Evolutionary conservation across 2,113 vertebrate species (phyloP).

Genomic region (Lathamus discolor): DNA sequence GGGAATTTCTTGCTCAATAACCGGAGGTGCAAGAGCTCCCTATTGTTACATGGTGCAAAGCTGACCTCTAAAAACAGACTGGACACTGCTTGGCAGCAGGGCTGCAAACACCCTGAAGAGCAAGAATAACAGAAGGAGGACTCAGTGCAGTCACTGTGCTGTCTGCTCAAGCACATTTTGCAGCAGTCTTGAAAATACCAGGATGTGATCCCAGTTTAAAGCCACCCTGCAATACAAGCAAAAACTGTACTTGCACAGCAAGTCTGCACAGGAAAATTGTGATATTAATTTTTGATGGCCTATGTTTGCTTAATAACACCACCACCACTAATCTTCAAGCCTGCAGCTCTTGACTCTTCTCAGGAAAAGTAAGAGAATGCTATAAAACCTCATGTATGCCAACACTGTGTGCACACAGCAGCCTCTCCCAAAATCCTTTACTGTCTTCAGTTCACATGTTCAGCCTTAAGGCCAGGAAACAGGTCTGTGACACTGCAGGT

Average conservation of each 20-base stretch:
- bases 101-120: neutral
- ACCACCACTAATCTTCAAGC: neutral
- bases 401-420: neutral
- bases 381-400: neutral
- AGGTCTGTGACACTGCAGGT: neutral
- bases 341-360: neutral
- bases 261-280: neutral
- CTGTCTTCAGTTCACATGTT: neutral
- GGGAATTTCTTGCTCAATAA: neutral
- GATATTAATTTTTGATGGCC: neutral
- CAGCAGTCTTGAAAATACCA: neutral
- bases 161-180: neutral
- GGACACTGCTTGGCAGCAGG: neutral
- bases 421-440: neutral
- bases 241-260: neutral
- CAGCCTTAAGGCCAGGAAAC: neutral
- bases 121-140: neutral
- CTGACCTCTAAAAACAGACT: neutral
- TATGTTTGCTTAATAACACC: neutral
- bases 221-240: neutral
- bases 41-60: rapidly evolving
- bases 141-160: neutral
- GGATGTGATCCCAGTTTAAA: neutral
- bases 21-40: neutral
- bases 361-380: neutral